Conservation (phyloP, 2,113 vertebrate genomes). For the Antechinus stuartii region DNA sequence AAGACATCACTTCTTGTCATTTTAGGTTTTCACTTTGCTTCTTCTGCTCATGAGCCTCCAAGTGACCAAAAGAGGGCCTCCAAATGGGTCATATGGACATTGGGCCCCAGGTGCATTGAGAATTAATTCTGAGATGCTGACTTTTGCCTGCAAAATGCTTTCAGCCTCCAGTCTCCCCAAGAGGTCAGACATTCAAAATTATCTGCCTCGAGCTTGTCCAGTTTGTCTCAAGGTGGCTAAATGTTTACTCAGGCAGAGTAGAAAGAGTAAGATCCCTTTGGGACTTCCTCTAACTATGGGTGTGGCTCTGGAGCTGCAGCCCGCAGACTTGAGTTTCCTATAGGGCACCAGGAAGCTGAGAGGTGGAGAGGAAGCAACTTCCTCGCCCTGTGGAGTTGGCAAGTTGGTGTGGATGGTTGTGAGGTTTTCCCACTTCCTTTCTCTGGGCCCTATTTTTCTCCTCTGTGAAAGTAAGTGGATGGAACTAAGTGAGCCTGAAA, state of each 20-base stretch:
- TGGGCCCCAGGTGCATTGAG: neutral
- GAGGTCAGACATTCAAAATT: conserved; percentile 9
- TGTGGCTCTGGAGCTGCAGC: neutral
- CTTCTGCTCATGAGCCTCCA: conserved; percentile 12
- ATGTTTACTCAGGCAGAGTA: conserved; percentile 31
- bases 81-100: neutral
- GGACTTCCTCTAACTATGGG: neutral
- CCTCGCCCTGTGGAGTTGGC: neutral
- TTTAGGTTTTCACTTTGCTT: neutral
- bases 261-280: neutral
- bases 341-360: neutral
- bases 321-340: neutral
- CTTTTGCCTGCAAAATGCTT: neutral
- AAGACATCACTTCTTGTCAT: neutral
- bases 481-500: neutral
- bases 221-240: conserved; percentile 4
- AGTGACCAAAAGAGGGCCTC: neutral
- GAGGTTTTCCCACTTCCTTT: neutral
- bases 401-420: neutral
- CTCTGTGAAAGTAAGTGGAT: neutral
- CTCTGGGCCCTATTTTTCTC: neutral
- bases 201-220: conserved; percentile 15
- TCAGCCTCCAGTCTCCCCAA: conserved; percentile 36
- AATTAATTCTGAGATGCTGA: neutral
- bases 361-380: neutral